phyloP scores from a whole-genome alignment of 2,797 vertebrate genomes.

The Siniperca obscura region DNA sequence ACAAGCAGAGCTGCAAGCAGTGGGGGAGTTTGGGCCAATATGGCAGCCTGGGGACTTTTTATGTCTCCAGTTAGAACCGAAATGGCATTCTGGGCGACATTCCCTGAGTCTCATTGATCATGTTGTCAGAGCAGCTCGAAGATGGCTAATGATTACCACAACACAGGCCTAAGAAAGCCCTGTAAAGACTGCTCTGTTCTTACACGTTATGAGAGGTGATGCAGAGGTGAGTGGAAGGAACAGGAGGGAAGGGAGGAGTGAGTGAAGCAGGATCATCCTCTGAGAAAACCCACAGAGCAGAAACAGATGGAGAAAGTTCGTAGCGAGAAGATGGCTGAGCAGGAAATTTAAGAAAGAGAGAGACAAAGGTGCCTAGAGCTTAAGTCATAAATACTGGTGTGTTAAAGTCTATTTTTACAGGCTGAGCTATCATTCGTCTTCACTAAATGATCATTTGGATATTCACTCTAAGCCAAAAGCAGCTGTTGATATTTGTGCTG shows the following conservation, averaged over 20 bases:
- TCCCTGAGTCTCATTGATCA: conserved; percentile 69
- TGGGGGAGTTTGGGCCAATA: conserved; percentile 40
- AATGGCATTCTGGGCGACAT: conserved; percentile 66
- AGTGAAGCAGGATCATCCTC: background rate
- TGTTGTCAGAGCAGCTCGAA: conserved; percentile 48
- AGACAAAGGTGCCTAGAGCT: background rate
- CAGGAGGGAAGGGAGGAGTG: background rate
- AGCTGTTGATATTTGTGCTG: background rate
- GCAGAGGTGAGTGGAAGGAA: background rate
- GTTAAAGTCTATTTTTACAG: background rate
- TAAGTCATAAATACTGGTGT: background rate
- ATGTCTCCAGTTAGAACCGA: conserved; percentile 68
- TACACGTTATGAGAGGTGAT: background rate
- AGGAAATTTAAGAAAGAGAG: background rate
- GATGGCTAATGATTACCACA: conserved; percentile 3
- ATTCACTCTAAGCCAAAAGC: background rate
- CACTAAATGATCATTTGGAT: background rate
- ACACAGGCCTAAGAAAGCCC: background rate
- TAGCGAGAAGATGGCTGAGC: background rate
- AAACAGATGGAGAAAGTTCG: background rate
- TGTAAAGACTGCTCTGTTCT: conserved; percentile 31
- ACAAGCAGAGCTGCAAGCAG: conserved; percentile 34
- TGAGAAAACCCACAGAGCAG: background rate
- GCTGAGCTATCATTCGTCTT: background rate
- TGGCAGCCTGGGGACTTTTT: conserved; percentile 69